phyloP scores from a whole-genome alignment of 2,113 vertebrate species.

The Candoia aspera region DNA sequence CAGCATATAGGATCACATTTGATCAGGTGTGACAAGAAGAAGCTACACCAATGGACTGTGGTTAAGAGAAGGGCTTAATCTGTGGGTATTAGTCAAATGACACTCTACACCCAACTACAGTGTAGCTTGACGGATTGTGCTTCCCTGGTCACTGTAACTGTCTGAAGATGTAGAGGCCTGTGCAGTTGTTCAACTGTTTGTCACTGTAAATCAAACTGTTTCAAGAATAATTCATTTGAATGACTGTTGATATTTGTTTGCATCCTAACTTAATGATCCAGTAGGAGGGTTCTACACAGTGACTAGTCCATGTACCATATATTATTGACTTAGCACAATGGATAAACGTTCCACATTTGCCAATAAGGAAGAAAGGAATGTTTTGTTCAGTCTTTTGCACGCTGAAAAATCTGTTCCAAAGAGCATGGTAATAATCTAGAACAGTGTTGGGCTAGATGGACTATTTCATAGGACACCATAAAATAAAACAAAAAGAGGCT shows the following conservation, averaged over 20 bases:
- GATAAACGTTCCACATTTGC: not conserved
- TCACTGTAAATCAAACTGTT: not conserved
- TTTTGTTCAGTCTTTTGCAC: not conserved
- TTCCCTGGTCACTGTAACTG: not conserved
- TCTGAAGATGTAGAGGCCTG: not conserved
- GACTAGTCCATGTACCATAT: not conserved
- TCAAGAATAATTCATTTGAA: not conserved
- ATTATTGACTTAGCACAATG: not conserved
- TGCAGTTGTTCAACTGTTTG: not conserved
- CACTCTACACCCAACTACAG: not conserved
- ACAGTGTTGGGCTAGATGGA: not conserved
- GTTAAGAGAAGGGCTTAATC: not conserved
- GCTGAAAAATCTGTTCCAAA: not conserved
- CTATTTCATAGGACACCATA: not conserved
- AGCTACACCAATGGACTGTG: not conserved
- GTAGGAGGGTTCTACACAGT: not conserved
- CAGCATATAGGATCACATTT: not conserved
- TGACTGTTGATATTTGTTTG: not conserved
- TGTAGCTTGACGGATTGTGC: not conserved
- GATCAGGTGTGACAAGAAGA: not conserved
- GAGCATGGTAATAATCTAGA: not conserved
- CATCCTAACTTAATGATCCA: not conserved
- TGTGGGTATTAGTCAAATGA: not conserved
- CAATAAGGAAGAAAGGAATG: not conserved
- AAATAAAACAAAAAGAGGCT: not conserved